phyloP scores from a whole-genome alignment of 1,140 invertebrate genomes.

The Aphelenchoides fujianensis region DNA sequence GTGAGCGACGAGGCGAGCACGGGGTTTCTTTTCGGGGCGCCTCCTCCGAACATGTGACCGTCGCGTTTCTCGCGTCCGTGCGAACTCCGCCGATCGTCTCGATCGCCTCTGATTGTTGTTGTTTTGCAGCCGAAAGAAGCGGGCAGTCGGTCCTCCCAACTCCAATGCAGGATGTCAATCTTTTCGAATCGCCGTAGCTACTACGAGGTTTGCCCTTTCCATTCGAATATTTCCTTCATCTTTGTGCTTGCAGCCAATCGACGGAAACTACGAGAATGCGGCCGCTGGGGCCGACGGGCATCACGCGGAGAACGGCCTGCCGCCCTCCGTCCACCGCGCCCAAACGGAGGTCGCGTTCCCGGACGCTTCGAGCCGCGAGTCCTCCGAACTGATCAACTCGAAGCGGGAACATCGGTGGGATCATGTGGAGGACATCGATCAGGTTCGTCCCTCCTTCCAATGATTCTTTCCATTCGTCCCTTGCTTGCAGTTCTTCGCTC shows the following conservation, averaged over 20 bases:
- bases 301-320: background rate
- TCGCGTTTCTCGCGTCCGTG: background rate
- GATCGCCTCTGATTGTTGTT: too few relatives aligned
- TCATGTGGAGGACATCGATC: constrained; percentile 90
- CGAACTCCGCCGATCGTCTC: too few relatives aligned
- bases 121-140: too few relatives aligned
- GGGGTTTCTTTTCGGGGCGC: background rate
- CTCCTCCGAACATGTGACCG: background rate
- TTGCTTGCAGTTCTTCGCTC: constrained; percentile 63
- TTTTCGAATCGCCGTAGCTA: constrained; percentile 15
- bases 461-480: background rate
- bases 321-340: background rate
- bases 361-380: constrained; percentile 5
- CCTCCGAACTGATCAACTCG: constrained; percentile 24
- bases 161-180: too few relatives aligned
- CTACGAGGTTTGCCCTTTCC: constrained; percentile 1
- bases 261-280: constrained; percentile 17
- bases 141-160: too few relatives aligned
- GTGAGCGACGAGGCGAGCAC: too few relatives aligned
- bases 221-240: background rate
- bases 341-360: constrained; percentile 33
- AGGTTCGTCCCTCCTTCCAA: too few relatives aligned
- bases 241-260: constrained; percentile 2
- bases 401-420: constrained; percentile 73
- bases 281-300: background rate